Evolutionary conservation across 2,797 vertebrate genomes (phyloP).

Genomic region (Pseudotriccus pelzelni): DNA sequence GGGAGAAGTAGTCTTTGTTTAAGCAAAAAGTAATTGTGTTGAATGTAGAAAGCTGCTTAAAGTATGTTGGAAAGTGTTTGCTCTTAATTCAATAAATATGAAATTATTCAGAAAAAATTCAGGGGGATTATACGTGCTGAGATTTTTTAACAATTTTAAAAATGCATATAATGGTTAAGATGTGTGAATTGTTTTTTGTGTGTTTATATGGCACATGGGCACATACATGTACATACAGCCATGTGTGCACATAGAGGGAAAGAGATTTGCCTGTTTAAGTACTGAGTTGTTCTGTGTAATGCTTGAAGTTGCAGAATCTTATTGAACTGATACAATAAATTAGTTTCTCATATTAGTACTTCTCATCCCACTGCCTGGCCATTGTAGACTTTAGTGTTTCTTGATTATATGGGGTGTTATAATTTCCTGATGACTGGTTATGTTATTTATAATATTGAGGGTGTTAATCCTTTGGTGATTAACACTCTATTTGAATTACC

Average conservation of each 20-base stretch:
- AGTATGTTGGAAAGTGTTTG: neutral
- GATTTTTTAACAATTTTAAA: neutral
- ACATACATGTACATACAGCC: neutral
- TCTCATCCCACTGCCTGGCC: neutral
- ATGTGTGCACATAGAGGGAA: neutral
- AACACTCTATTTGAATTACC: conserved; percentile 36
- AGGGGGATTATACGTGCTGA: neutral
- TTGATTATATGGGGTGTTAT: conserved; percentile 36
- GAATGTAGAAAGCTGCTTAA: neutral
- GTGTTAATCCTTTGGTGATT: conserved; percentile 62
- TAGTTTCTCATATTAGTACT: neutral
- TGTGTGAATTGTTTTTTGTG: neutral
- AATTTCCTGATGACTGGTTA: conserved; percentile 44
- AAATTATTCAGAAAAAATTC: neutral
- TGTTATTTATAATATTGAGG: conserved; percentile 47
- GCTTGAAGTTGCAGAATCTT: neutral
- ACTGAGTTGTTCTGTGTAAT: neutral
- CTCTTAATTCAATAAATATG: neutral
- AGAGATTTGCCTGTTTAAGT: neutral
- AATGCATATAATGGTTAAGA: neutral
- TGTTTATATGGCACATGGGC: rapidly evolving
- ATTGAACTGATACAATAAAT: neutral
- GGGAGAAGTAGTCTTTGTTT: neutral
- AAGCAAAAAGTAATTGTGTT: neutral
- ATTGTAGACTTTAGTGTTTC: neutral